Conservation (phyloP, 2,113 vertebrate species). For the Pelmatolapia mariae region DNA sequence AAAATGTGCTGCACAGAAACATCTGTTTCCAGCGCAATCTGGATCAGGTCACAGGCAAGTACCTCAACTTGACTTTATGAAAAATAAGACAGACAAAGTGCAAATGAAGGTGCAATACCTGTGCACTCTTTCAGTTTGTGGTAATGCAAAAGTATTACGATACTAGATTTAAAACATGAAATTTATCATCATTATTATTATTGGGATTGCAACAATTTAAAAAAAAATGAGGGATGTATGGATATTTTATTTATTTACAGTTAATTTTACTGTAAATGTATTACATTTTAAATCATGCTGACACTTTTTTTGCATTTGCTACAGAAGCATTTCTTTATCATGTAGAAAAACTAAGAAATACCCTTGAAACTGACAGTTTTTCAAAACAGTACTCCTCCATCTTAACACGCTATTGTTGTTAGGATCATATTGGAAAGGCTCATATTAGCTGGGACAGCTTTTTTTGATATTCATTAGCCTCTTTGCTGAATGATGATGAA, state of each 20-base stretch:
- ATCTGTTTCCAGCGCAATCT: not conserved
- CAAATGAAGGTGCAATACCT: not conserved
- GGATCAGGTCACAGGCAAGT: not conserved
- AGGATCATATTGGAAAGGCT: not conserved
- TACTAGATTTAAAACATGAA: not conserved
- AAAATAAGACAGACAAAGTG: not conserved
- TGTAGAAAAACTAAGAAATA: not conserved
- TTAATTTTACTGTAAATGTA: not conserved
- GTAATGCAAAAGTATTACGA: not conserved
- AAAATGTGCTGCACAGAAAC: not conserved
- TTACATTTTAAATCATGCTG: not conserved
- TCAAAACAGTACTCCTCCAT: not conserved
- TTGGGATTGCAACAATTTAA: fast-evolving
- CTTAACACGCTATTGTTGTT: not conserved
- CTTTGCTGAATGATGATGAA: not conserved
- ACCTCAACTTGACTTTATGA: not conserved
- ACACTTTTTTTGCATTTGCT: not conserved
- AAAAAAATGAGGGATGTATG: fast-evolving
- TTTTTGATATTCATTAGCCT: not conserved
- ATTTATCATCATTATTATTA: not conserved
- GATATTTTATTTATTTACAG: not conserved
- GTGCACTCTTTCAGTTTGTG: not conserved
- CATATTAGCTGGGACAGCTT: not conserved
- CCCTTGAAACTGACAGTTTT: not conserved
- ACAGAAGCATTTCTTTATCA: not conserved